Base-by-base conservation (phyloP, 2,888 invertebrate genomes). In the Hartigia nigra region DNA sequence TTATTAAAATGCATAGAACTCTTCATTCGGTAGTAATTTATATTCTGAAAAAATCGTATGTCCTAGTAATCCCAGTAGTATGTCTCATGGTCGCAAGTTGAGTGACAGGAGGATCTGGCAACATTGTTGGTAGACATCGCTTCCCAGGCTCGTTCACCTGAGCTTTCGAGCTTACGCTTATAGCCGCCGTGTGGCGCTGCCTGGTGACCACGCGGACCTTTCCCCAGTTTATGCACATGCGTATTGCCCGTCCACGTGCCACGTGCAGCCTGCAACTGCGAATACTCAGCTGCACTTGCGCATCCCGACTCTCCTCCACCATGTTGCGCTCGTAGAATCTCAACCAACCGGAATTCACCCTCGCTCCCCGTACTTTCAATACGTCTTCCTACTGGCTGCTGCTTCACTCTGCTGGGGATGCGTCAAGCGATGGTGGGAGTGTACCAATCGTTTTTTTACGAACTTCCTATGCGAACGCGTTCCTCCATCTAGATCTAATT, bases 401-500 rank as follows among this genome's bases (percentile, higher is more conserved):
- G 9, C 55, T 23, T 55, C 23, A 55, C 55, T 55, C 55, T 5
- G 23, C 55, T 55, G 55, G 55, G 23, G 23, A 55, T 55, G 23
- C 23, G 55, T 55, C 23, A 55, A 9, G 55, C 55, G 9, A 55
- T 23, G 55, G 55, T 55, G 23, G 55, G 55, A 23, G 55, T 23
- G 2, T 55, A 3, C 55, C 55, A 55, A 55, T 55, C 55, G 55
- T 78, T 83, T 83, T 83, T 84, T 82, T 80, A 74, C 81, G 79
- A 80, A 82, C 81, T 83, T 83, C 79, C 81, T 81, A 83, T 81
- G 81, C 81, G 81, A 79, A 55, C 78, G 79, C 74, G 78, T 77
- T 76, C 72, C 79, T 55, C 77, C 81, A 79, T 81, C 75, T 79
- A 81, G 80, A 84, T 84, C 81, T 81, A 82, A 83, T 84, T 84